These are phyloP conservation scores for Sycobia sp. DNA, from an alignment of 1,140 invertebrate species.

Conservation along the genomic window DNA sequence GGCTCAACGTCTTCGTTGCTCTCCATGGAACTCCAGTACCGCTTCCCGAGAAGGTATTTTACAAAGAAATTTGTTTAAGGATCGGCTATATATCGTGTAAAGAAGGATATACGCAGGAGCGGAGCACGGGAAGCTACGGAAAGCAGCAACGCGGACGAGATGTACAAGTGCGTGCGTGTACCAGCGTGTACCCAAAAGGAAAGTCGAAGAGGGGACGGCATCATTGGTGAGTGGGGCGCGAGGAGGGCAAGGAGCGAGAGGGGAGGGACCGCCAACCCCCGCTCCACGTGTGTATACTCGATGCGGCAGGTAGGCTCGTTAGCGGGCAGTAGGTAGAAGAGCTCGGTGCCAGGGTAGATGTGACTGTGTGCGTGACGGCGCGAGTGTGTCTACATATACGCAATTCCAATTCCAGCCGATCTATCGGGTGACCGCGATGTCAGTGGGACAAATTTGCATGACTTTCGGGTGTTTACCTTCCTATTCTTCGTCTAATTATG, in stretches of 20 bases:
- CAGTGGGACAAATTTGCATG: no score
- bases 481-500: no score
- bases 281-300: neutral
- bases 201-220: neutral
- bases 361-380: no score
- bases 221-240: no score
- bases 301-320: conserved; percentile 61
- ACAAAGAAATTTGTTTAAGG: conserved; percentile 12
- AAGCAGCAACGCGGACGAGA: no score
- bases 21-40: no score
- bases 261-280: neutral
- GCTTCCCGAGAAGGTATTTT: neutral
- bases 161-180: neutral
- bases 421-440: conserved; percentile 53
- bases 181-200: neutral
- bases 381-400: no score
- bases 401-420: no score
- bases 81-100: neutral
- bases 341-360: conserved; percentile 48
- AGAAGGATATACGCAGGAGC: neutral
- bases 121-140: no score
- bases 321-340: conserved; percentile 55
- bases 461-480: no score
- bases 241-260: neutral
- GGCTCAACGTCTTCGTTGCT: no score